Conservation (phyloP, 2,113 vertebrate genomes). For the Trematocara zebra region DNA sequence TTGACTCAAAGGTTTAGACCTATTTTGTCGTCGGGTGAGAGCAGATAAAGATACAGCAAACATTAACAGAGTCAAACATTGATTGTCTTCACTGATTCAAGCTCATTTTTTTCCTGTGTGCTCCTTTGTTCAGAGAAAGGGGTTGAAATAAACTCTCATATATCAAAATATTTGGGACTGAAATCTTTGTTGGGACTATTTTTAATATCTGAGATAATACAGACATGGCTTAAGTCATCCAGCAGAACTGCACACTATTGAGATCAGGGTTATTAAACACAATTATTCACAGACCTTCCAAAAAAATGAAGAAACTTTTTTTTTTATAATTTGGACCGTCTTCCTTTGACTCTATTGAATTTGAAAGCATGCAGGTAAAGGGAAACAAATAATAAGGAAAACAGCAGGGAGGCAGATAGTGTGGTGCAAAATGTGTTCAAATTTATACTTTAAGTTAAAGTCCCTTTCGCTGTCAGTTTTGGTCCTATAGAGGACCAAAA, state of each 20-base stretch:
- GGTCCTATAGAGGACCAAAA: not conserved
- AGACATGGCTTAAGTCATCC: not conserved
- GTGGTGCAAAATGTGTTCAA: not conserved
- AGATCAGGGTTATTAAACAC: not conserved
- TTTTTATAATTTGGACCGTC: not conserved
- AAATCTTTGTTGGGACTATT: not conserved
- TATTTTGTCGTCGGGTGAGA: not conserved
- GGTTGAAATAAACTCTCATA: not conserved
- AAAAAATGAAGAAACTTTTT: not conserved
- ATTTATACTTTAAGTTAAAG: not conserved
- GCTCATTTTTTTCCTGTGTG: not conserved
- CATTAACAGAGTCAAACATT: not conserved
- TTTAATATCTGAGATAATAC: not conserved
- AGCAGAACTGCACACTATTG: not conserved
- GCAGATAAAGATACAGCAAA: not conserved
- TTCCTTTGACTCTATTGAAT: not conserved
- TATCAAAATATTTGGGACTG: not conserved
- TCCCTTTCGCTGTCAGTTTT: not conserved
- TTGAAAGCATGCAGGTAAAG: not conserved
- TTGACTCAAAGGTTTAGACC: not conserved
- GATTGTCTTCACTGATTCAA: not conserved
- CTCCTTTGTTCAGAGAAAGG: not conserved
- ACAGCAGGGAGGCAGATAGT: not conserved
- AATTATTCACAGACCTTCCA: not conserved
- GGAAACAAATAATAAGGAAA: not conserved